Evolutionary conservation across 1,140 invertebrate genomes (phyloP), one percentile per base, ranked within the genome.

Genomic region (Conus betulinus): DNA sequence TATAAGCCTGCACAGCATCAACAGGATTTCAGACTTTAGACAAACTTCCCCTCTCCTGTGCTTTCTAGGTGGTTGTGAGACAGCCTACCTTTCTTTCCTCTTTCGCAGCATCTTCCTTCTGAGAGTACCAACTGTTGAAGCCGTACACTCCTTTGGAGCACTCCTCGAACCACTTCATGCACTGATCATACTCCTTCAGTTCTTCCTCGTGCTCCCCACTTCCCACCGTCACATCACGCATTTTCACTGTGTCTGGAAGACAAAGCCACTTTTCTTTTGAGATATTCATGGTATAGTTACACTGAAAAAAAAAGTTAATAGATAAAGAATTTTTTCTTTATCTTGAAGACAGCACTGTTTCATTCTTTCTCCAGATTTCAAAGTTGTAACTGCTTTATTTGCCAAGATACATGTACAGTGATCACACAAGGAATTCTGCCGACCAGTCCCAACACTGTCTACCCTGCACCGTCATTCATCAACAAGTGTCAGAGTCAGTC

Each of bases 131-230:
- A 39, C 63, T 85, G 39, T 89, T 88, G 88, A 94, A 93, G 79
- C 88, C 90, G 25, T 87, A 86, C 86, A 94, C 92, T 71, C 88
- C 90, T 78, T 89, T 89, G 17, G 90, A 91, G 87, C 92, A 93
- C 27, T 94, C 92, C 15, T 94, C 91, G 63, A 94, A 94, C 94
- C 94, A 94, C n/a, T 89, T 91, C 91, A 94, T 94, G 89, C 91
- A 93, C 52, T 90, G 90, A 7, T 92, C 91, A 83, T 95, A 95
- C 51, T 94, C 93, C 57, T 88, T 89, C 78, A 95, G 85, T 87
- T 95, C 94, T n/a, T 93, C 90, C 13, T 91, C 92, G 76, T 94
- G 93, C 60, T 94, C 91, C 76, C 91, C 78, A 23, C 93, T 88
- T 13, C 91, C 91, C 25, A 92, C 84, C 13, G 90, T 90, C 82